phyloP scores from a whole-genome alignment of 2,888 invertebrate species.

The Agrotis ipsilon region DNA sequence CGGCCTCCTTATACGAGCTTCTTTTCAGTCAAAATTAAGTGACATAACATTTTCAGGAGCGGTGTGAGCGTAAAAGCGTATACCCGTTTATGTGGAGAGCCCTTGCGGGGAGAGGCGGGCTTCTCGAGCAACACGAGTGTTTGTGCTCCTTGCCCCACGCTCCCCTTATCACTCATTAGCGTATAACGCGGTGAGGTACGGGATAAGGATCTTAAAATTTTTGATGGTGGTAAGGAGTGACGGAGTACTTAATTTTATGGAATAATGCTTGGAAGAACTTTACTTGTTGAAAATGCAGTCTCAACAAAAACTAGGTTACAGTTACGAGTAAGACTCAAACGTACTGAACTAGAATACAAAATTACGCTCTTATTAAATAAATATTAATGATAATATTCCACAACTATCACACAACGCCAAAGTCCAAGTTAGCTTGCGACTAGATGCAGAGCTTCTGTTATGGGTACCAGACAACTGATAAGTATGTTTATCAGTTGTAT shows the following conservation, averaged over 20 bases:
- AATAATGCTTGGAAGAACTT: too few species aligned
- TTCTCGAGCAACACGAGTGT: slow-evolving; percentile 71
- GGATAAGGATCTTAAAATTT: slow-evolving; percentile 14
- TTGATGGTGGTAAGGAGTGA: neutral
- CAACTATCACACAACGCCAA: too few species aligned
- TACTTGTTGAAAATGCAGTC: too few species aligned
- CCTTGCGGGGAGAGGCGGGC: slow-evolving; percentile 67
- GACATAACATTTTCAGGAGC: slow-evolving; percentile 73
- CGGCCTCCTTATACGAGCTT: slow-evolving; percentile 23
- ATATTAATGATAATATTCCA: too few species aligned
- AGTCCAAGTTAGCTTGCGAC: too few species aligned
- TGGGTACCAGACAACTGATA: too few species aligned
- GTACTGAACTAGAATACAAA: too few species aligned
- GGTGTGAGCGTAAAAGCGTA: slow-evolving; percentile 67
- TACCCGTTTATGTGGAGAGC: slow-evolving; percentile 76
- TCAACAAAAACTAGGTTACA: too few species aligned
- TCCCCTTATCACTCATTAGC: slow-evolving; percentile 64
- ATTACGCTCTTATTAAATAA: neutral
- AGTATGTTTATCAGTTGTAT: too few species aligned
- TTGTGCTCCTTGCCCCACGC: slow-evolving; percentile 69
- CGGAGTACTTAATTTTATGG: neutral
- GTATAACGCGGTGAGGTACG: slow-evolving; percentile 28
- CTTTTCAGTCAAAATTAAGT: slow-evolving; percentile 70
- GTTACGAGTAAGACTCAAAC: too few species aligned
- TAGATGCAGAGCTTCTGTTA: too few species aligned